Conservation (phyloP, 2,888 invertebrate species). For the Alviniconcha strummeri region DNA sequence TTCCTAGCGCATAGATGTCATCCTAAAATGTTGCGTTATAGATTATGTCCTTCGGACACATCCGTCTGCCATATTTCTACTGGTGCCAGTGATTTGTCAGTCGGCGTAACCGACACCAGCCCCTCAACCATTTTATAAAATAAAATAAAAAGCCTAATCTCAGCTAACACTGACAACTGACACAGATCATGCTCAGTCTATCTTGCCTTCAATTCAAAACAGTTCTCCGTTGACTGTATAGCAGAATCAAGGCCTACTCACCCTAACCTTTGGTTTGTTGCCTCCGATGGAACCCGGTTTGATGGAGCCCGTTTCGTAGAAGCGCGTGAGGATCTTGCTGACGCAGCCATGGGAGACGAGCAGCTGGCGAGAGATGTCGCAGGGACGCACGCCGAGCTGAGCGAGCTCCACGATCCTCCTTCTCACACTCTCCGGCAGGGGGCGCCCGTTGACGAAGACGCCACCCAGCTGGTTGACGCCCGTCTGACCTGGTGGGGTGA, state of each 20-base stretch:
- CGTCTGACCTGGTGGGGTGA: conserved; percentile 86
- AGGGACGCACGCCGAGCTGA: conserved; percentile 93
- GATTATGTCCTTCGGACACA: no score
- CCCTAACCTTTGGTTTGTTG: conserved; percentile 91
- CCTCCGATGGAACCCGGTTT: conserved; percentile 96
- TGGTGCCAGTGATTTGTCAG: no score
- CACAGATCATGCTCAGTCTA: no score
- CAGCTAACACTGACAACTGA: no score
- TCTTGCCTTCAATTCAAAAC: no score
- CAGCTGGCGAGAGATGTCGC: conserved; percentile 96
- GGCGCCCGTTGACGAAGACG: conserved; percentile 97
- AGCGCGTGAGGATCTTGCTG: conserved; percentile 95
- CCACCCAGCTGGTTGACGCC: conserved; percentile 98
- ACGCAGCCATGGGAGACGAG: conserved; percentile 98
- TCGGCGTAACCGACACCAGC: no score
- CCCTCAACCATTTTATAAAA: no score
- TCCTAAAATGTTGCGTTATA: no score
- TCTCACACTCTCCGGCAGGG: conserved; percentile 94
- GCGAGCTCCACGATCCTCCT: conserved; percentile 95
- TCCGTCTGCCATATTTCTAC: no score
- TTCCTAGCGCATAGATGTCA: no score
- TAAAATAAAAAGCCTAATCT: no score
- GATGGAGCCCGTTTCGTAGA: conserved; percentile 97
- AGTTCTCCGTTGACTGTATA: no score
- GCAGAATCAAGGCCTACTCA: conserved; percentile 6